Evolutionary conservation across 2,797 vertebrate species (phyloP).

Genomic region (Aeoliscus strigatus): DNA sequence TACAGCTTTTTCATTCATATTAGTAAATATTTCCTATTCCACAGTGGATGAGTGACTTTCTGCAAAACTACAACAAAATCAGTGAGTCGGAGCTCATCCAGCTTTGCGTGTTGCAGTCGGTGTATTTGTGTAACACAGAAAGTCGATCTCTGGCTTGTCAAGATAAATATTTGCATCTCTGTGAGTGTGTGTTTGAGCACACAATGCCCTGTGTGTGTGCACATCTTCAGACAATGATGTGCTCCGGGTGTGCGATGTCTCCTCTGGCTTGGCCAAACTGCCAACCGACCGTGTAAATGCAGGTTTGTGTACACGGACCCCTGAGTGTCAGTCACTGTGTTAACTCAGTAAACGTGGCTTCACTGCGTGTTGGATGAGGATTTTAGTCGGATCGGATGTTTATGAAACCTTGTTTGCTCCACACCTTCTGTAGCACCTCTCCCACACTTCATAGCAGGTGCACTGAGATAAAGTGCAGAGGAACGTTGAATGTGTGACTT

Average conservation of each 20-base stretch:
- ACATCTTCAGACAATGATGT: slow-evolving; percentile 8
- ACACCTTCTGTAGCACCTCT: slow-evolving; percentile 1
- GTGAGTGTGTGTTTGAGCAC: slow-evolving; percentile 1
- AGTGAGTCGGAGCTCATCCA: neutral
- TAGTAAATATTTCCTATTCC: no score
- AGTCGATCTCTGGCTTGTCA: neutral
- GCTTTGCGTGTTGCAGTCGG: slow-evolving; percentile 2
- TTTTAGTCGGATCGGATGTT: slow-evolving; percentile 6
- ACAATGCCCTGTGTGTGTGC: slow-evolving; percentile 5
- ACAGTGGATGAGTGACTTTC: no score
- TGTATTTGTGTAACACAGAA: neutral
- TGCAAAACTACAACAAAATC: neutral
- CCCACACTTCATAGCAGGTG: neutral
- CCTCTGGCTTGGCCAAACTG: slow-evolving; percentile 6
- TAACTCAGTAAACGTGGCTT: slow-evolving; percentile 14
- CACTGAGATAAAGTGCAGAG: slow-evolving; percentile 5
- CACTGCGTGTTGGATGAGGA: slow-evolving; percentile 7
- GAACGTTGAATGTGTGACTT: slow-evolving; percentile 24
- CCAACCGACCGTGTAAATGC: slow-evolving; percentile 11
- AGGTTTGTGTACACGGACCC: slow-evolving; percentile 12
- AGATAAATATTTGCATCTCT: slow-evolving; percentile 3
- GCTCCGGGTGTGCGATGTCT: slow-evolving; percentile 3
- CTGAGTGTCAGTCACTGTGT: slow-evolving; percentile 6
- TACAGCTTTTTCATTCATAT: slow-evolving; percentile 12
- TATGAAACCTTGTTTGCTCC: slow-evolving; percentile 1